Base-by-base conservation (phyloP, 1,140 invertebrate genomes). In the Drosophila jambulina region DNA sequence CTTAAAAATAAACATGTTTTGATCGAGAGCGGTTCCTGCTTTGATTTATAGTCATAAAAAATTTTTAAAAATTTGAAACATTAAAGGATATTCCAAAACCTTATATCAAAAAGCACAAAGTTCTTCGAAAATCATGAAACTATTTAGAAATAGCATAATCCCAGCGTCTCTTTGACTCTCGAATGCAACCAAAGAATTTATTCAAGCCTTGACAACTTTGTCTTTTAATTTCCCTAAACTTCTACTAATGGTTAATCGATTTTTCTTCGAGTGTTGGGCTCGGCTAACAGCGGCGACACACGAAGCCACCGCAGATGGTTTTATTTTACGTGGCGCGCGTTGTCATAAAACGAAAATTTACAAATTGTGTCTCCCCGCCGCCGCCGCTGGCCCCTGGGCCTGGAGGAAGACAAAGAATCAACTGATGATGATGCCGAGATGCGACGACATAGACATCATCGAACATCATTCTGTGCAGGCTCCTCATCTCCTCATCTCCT, bases 331-430 rank as follows among this genome's bases (percentile, higher is more conserved):
- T 80, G 75, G 57, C 68, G 69, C 69, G 65, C 71, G 75, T 78
- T 75, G 81, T 82, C 84, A 91, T 91, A 91, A 91, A 91, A 91
- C 81, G 78, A 91, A 56, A 91, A 91, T 91, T 91, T 91, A 91
- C 90, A 91, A 91, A 91, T 91, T 91, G 90, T 91, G 72, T 69
- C 81, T 68, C 51, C 67, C 34, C 34, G 17, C 38, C 51, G 60
- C 49, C 54, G 13, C 13, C 25, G 15, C 49, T 15, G 29, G 29
- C 15, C 25, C 25, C 8, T 3, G 21, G 32, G 15, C 15, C 34
- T 29, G 48, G 21, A n/a, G 53, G 53, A 59, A 74, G 42, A 85
- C 85, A 79, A 90, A 88, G 88, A 91, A 87, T 79, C 88, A 74
- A 81, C 82, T 85, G 75, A 82, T 86, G 75, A 72, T 80, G 64